Evolutionary conservation across 2,797 vertebrate species (phyloP), one percentile per base, ranked within the genome.

Genomic region (Orientallactaga sibirica): DNA sequence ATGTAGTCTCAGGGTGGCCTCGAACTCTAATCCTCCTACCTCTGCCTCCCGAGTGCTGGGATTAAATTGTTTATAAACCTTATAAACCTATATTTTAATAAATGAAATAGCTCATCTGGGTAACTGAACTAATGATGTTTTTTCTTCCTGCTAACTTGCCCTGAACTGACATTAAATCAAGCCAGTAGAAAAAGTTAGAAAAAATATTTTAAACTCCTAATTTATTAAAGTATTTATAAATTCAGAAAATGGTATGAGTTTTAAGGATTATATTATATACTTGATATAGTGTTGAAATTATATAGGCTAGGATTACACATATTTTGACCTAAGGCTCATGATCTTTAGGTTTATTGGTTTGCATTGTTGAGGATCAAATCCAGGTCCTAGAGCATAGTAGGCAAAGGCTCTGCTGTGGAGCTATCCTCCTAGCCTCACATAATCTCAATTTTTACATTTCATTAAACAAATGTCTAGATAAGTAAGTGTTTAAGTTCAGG

Each of bases 11-110:
- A n/a, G n/a, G n/a, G n/a, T n/a, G n/a, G n/a, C n/a, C n/a, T n/a
- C n/a, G n/a, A n/a, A n/a, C n/a, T n/a, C n/a, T n/a, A n/a, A n/a
- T n/a, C n/a, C n/a, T n/a, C n/a, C n/a, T n/a, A n/a, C n/a, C n/a
- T n/a, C n/a, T n/a, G n/a, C n/a, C n/a, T n/a, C n/a, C n/a, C n/a
- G n/a, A n/a, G n/a, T n/a, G n/a, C n/a, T n/a, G n/a, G n/a, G n/a
- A n/a, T n/a, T n/a, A n/a, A n/a, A n/a, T n/a, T n/a, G n/a, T n/a
- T n/a, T n/a, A n/a, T n/a, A n/a, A n/a, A n/a, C n/a, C n/a, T n/a
- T n/a, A n/a, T n/a, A n/a, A n/a, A n/a, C 94, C 80, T 94, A 33
- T 97, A 88, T 97, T 97, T 95, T 96, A 98, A 98, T 98, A 98
- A 97, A 97, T 97, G 92, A 97, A 97, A 97, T 95, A 55, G 78